Conservation (phyloP, 2,888 invertebrate genomes). For the Cephus runcator region DNA sequence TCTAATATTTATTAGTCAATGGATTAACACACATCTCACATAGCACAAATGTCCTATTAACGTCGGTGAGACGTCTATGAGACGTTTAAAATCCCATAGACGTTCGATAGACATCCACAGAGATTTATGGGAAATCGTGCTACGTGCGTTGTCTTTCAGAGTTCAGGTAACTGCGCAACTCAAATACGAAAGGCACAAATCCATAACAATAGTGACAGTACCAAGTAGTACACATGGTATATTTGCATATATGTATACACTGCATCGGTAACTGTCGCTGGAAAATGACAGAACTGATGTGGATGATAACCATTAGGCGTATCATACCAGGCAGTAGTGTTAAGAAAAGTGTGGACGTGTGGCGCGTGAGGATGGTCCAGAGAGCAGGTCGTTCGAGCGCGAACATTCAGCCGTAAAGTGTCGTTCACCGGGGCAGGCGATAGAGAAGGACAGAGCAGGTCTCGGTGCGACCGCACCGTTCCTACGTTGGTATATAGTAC, state of each 20-base stretch:
- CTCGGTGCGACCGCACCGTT: not conserved
- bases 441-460: not conserved
- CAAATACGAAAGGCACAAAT: too few species aligned
- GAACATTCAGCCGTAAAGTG: not conserved
- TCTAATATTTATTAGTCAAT: not conserved
- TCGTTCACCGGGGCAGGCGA: not conserved
- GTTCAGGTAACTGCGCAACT: not conserved
- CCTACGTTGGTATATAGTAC: not conserved
- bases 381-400: not conserved
- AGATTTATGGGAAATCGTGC: not conserved
- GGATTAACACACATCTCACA: not conserved
- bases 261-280: not conserved
- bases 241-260: not conserved
- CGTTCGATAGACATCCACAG: not conserved
- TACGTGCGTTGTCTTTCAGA: not conserved
- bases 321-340: not conserved
- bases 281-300: not conserved
- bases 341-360: not conserved
- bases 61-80: not conserved
- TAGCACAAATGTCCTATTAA: not conserved
- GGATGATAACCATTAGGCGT: not conserved
- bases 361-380: not conserved
- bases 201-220: too few species aligned
- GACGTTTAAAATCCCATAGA: slow-evolving; percentile 8
- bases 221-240: not conserved